Evolutionary conservation across 2,113 vertebrate genomes (phyloP).

Genomic region (Halcyon malimbica): DNA sequence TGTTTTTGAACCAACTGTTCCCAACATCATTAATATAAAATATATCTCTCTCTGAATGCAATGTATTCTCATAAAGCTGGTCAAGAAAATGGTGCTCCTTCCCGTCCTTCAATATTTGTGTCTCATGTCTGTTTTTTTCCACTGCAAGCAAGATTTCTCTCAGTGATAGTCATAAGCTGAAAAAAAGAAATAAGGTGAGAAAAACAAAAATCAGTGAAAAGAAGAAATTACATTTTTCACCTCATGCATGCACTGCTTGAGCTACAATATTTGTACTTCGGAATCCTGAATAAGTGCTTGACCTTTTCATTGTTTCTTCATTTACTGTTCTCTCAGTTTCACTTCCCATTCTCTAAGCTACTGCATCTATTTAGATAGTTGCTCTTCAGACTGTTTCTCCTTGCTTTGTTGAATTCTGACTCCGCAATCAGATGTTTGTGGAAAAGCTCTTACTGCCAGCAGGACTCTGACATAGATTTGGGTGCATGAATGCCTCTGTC

Average conservation of each 20-base stretch:
- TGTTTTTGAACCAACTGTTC: not conserved
- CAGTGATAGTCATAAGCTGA: not conserved
- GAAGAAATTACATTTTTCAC: not conserved
- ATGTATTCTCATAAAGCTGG: not conserved
- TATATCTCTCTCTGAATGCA: not conserved
- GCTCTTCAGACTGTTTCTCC: not conserved
- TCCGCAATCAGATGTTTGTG: not conserved
- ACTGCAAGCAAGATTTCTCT: not conserved
- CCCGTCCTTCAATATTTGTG: not conserved
- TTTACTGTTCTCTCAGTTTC: slow-evolving; percentile 5
- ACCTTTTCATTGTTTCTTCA: slow-evolving; percentile 32
- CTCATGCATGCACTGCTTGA: not conserved
- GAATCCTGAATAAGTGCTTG: not conserved
- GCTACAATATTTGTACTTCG: not conserved
- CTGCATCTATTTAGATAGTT: not conserved
- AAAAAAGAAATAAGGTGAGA: not conserved
- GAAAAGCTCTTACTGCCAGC: not conserved
- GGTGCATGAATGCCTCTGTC: not conserved
- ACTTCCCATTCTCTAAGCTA: not conserved
- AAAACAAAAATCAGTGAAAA: not conserved
- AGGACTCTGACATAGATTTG: not conserved
- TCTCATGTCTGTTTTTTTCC: not conserved
- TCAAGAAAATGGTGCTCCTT: not conserved
- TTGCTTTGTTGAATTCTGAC: not conserved
- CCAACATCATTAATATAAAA: not conserved